Evolutionary conservation across 2,797 vertebrate species (phyloP), one percentile per base, ranked within the genome.

Genomic region (Sebastes goodei): DNA sequence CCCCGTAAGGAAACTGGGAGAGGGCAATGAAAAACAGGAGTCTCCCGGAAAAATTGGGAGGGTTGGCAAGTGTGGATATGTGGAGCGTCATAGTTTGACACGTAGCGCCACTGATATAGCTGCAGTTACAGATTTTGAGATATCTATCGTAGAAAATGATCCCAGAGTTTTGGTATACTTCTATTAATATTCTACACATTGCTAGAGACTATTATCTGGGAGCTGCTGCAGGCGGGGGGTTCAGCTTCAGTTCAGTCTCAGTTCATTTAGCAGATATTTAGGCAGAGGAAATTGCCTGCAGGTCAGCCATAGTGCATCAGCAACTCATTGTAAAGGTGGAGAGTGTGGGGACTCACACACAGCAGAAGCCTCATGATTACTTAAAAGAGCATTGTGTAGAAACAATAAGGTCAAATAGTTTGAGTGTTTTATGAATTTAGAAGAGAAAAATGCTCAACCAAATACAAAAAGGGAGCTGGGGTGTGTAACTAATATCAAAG

Each of bases 211-310:
- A 49, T 76, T 78, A 74, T 86, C 64, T 69, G 21, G 6, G 63
- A 62, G 72, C 61, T 75, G 79, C 76, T 84, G 74, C 76, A 80
- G 67, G 77, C 86, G 49, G 33, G 20, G 15, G 29, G 52, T 85
- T 85, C 74, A 88, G 74, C 73, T 2, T 69, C 73, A 62, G 83
- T 86, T 90, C 84, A 85, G 77, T 75, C 52, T 81, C 86, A 57
- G 69, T 83, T 89, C 67, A 76, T 88, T 91, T 80, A 83, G 78
- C 80, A 84, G 69, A 86, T 80, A 90, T 86, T 85, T 84, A 80
- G 63, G 78, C 49, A 56, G 74, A 1, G 1, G 71, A 78, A 84
- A 82, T 81, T 78, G 78, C 81, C 71, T 70, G 76, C 84, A 88
- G 88, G 78, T 89, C 82, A 82, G 67, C 52, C 61, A 66, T 3